Base-by-base conservation (phyloP, 2,113 vertebrate genomes). In the Lophotis ruficrista region DNA sequence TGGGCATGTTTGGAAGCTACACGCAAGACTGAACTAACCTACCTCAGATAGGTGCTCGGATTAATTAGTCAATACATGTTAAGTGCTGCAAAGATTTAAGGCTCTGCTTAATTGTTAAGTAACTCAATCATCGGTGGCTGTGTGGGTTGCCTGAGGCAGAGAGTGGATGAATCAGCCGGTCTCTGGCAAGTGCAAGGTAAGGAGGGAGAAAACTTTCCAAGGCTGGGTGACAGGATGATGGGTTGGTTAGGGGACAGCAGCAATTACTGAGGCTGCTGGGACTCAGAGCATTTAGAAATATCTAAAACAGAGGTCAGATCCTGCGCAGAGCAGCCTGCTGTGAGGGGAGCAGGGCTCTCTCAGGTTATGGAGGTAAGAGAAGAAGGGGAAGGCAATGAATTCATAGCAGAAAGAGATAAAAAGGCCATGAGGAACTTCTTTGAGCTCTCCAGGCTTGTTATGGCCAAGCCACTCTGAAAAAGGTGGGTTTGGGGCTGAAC, bases 21-120 rank as follows among this genome's bases (percentile, higher is more conserved):
- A 66, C 10, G 6, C 96, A 96, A 94, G 95, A 96, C 81, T 91
- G 96, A 94, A 50, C 89, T 84, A 96, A 94, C 81, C 54, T 95
- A 94, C 96, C 94, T 96, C 95, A 87, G 73, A 57, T 89, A 84
- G 93, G 47, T 33, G 50, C 93, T 95, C 17, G 81, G 66, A 87
- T 96, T 96, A 96, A 97, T 96, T 96, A 96, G 89, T 92, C 89
- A 94, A 91, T 94, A 85, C 89, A 87, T 69, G 73, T 91, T 94
- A 97, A 97, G 72, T 79, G 90, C 89, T 89, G 83, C 89, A 84
- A 89, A 93, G 95, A 95, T 96, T 94, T 93, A 93, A 95, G 69
- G 83, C 33, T 90, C 51, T 96, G 54, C 87, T 94, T 92, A 96
- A 91, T 92, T 81, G 50, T 93, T 87, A 81, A 87, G 69, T 96